These are phyloP conservation scores for Plectrocnemia conspersa DNA, from an alignment of 1,140 invertebrate genomes.

Conservation along the genomic window DNA sequence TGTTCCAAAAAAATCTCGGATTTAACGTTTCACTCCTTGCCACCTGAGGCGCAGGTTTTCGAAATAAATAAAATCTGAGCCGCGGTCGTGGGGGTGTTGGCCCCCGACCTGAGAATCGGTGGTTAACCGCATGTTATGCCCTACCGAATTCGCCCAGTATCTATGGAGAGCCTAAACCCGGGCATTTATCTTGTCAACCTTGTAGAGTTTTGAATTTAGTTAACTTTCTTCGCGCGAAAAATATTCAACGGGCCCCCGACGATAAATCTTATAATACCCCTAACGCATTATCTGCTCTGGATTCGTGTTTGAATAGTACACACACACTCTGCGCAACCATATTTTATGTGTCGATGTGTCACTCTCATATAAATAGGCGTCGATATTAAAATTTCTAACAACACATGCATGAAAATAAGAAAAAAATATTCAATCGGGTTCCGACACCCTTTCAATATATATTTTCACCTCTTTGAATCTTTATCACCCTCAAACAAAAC, in stretches of 20 bases:
- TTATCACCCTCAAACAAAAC: slow-evolving; percentile 26
- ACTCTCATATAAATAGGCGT: slow-evolving; percentile 17
- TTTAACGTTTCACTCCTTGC: slow-evolving; percentile 5
- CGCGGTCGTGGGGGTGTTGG: neutral
- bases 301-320: neutral
- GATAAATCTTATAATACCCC: too few species aligned
- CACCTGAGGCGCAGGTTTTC: slow-evolving; percentile 3
- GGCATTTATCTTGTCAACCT: too few species aligned
- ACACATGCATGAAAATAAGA: slow-evolving; percentile 34
- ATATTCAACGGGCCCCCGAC: too few species aligned
- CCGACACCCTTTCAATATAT: slow-evolving; percentile 34
- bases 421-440: slow-evolving; percentile 30
- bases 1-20: neutral
- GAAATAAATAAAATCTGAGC: slow-evolving; percentile 3
- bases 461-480: slow-evolving; percentile 30
- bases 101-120: too few species aligned
- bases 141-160: too few species aligned
- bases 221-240: too few species aligned
- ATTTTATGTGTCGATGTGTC: slow-evolving; percentile 23
- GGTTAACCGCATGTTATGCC: too few species aligned
- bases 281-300: neutral
- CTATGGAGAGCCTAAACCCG: too few species aligned
- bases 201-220: too few species aligned
- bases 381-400: slow-evolving; percentile 35
- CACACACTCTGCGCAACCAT: neutral